These are phyloP conservation scores for Istiophorus platypterus DNA, from an alignment of 2,113 vertebrate genomes.

Conservation along the genomic window DNA sequence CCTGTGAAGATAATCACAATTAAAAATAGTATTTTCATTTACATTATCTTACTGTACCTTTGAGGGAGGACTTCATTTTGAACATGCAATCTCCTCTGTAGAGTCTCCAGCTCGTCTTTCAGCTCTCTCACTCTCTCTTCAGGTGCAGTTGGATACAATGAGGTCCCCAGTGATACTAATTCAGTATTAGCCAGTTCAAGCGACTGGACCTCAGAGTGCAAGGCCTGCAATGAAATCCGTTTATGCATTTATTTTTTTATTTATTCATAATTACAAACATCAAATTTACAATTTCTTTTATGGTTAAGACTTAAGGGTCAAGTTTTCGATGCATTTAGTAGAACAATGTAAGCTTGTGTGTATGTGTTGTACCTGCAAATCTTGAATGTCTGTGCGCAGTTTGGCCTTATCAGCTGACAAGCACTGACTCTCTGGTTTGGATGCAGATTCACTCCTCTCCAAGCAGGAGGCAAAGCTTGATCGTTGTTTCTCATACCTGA, in stretches of 20 bases:
- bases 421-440: conserved; percentile 78
- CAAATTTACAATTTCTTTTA: not conserved
- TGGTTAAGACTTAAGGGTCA: not conserved
- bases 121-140: conserved; percentile 81
- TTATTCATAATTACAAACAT: not conserved
- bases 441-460: conserved; percentile 88
- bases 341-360: not conserved
- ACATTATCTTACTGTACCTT: conserved; percentile 67
- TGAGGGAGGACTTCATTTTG: conserved; percentile 86
- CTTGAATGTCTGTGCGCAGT: conserved; percentile 88
- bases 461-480: conserved; percentile 88
- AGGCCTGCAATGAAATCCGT: conserved; percentile 78
- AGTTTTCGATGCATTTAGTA: not conserved
- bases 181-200: conserved; percentile 79
- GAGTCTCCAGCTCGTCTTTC: conserved; percentile 82
- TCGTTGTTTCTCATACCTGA: conserved; percentile 92
- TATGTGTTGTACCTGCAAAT: conserved; percentile 84
- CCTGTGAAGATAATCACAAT: not conserved
- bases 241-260: not conserved
- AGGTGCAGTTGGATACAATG: conserved; percentile 84
- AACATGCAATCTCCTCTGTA: conserved; percentile 84
- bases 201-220: conserved; percentile 84
- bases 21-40: not conserved
- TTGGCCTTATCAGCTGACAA: conserved; percentile 90
- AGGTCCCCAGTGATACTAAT: conserved; percentile 83